Conservation (phyloP, 2,797 vertebrate species). For the Podarcis lilfordi region DNA sequence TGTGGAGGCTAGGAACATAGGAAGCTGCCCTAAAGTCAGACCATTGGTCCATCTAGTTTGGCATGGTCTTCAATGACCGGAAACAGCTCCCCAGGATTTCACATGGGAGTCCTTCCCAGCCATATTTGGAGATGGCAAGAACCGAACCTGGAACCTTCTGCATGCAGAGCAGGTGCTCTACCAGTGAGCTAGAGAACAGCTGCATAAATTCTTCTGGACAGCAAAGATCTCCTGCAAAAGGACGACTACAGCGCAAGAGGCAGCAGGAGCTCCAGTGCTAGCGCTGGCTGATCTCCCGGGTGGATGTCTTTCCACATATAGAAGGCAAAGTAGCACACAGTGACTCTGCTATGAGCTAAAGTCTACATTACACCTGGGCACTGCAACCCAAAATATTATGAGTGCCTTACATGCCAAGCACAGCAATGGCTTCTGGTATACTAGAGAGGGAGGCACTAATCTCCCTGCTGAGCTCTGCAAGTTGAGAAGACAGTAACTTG, state of each 20-base stretch:
- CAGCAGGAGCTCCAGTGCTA: not conserved
- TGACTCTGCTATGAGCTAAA: not conserved
- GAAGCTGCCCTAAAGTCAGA: no score
- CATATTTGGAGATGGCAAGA: no score
- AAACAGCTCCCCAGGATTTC: no score
- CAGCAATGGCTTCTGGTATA: not conserved
- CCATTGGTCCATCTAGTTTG: no score
- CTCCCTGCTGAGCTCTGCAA: not conserved
- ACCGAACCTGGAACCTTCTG: no score
- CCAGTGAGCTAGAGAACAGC: no score
- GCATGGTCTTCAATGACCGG: no score
- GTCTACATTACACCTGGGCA: not conserved
- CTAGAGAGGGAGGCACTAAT: not conserved
- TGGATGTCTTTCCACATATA: not conserved
- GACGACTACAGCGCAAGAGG: no score
- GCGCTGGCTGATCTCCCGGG: not conserved
- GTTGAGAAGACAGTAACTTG: not conserved
- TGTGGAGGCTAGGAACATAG: not conserved
- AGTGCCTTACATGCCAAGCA: not conserved
- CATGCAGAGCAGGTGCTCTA: no score
- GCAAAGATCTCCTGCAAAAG: not conserved
- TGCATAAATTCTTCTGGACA: conserved; percentile 25
- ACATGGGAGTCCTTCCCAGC: no score
- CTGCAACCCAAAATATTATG: not conserved
- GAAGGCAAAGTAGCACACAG: not conserved